phyloP scores from a whole-genome alignment of 2,888 invertebrate genomes.

The Tribolium freemani region DNA sequence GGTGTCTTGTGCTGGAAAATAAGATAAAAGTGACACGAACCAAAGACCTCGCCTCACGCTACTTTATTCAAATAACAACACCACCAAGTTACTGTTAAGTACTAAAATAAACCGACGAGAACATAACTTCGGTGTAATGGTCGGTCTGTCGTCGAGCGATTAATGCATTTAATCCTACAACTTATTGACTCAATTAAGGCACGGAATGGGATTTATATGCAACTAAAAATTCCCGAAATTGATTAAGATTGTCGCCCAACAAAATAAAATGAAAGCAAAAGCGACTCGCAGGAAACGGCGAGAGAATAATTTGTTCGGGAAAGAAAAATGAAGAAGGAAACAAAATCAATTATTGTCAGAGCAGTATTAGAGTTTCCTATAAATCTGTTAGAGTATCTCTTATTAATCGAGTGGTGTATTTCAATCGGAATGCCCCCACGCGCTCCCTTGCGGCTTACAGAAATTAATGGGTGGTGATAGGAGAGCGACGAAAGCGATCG shows the following conservation, averaged over 20 bases:
- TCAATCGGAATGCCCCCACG: constrained; percentile 52
- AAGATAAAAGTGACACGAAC: background rate
- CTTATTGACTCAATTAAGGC: background rate
- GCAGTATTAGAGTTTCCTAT: constrained; percentile 52
- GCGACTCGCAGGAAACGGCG: background rate
- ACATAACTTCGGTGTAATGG: background rate
- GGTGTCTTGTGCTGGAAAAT: background rate
- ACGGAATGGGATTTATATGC: too few relatives aligned
- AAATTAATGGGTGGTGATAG: constrained; percentile 57
- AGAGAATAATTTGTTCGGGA: constrained; percentile 19
- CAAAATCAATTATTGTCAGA: constrained; percentile 54
- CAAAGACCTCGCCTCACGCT: background rate
- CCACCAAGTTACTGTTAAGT: background rate
- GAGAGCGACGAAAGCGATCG: too few relatives aligned
- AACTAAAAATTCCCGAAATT: too few relatives aligned
- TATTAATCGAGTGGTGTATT: constrained; percentile 60
- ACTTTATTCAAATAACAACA: background rate
- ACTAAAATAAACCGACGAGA: background rate
- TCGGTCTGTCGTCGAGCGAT: background rate
- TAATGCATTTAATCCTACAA: background rate
- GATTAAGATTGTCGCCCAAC: background rate
- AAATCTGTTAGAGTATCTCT: constrained; percentile 59
- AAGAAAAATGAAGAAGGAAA: constrained; percentile 53
- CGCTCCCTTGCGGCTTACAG: constrained; percentile 54
- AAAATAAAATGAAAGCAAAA: background rate